A percentile compares a stretch with the other conserved stretches of the same genome.
phyloP scores from a whole-genome alignment of 2,797 vertebrate genomes.

The Coregonus sp. region DNA sequence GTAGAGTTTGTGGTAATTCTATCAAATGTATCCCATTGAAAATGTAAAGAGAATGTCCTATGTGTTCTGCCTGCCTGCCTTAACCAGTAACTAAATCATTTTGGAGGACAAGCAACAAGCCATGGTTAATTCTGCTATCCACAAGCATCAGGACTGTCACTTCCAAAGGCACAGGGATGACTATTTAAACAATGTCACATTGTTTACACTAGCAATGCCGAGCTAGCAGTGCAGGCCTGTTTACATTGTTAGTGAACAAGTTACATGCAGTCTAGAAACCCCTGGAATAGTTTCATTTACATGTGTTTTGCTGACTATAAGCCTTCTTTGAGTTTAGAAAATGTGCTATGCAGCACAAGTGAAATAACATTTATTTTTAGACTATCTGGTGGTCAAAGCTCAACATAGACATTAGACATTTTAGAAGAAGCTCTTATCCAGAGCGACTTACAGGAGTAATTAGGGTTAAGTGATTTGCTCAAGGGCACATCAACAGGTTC shows the following conservation, averaged over 20 bases:
- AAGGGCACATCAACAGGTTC: no score
- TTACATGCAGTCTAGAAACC: slow-evolving; percentile 63
- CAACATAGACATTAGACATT: not conserved
- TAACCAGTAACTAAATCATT: not conserved
- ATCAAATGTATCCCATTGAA: not conserved
- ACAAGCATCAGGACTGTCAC: not conserved
- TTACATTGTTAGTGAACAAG: slow-evolving; percentile 64
- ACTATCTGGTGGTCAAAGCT: not conserved
- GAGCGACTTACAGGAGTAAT: no score
- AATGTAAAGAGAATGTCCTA: not conserved
- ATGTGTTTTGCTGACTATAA: slow-evolving; percentile 30
- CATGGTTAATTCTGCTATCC: not conserved
- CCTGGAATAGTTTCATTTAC: slow-evolving; percentile 51
- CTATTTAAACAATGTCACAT: slow-evolving; percentile 63
- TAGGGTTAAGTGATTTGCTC: no score
- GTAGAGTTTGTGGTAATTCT: not conserved
- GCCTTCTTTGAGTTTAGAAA: slow-evolving; percentile 6
- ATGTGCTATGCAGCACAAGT: not conserved
- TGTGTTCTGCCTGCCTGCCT: not conserved
- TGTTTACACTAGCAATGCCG: slow-evolving; percentile 73
- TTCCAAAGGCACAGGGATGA: slow-evolving; percentile 36
- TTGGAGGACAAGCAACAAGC: slow-evolving; percentile 4
- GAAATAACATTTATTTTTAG: not conserved
- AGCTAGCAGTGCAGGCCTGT: slow-evolving; percentile 63
- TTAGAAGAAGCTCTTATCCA: no score